Evolutionary conservation across 1,140 invertebrate genomes (phyloP), one percentile per base, ranked within the genome.

Genomic region (Xylocopa sonorina): DNA sequence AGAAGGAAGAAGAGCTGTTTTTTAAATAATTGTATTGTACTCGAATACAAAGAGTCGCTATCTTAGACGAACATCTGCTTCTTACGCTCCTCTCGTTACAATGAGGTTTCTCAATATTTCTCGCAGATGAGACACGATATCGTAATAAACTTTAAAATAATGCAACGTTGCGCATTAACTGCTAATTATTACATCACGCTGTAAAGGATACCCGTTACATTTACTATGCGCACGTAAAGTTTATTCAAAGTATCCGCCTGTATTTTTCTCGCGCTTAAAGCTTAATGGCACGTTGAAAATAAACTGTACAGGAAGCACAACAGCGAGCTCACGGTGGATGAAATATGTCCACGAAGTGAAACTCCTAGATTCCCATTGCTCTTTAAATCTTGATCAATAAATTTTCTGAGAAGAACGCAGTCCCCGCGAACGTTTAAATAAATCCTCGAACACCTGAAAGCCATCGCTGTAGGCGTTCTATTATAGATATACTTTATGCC

Each of bases 341-440:
- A 78, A 62, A 32, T 71, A 78, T 57, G 73, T n/a, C 43, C 48
- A 34, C 41, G 32, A 51, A 71, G 66, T 69, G 46, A 71, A 78
- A 71, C 75, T 71, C 46, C 75, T 78, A 78, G 75, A 62, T 78
- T 62, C 67, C 53, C 55, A 51, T 60, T 78, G 75, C 66, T 71
- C 75, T 71, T 78, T 78, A 51, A 71, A 78, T 78, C 75, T 71
- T 21, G 75, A 60, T 71, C 66, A 78, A 78, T 78, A 78, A 71
- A 78, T 78, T 78, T 78, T 71, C 67, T 67, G 27, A 51, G 75
- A 71, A 60, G 43, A 71, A 58, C 75, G 29, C 32, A 27, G 75
- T 24, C 10, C 43, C 6, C 29, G 51, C 43, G 24, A 46, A 43
- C 68, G 51, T 57, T 71, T 71, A 71, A 78, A 71, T 78, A 78